Base-by-base conservation (phyloP, 2,797 vertebrate species). In the Hypotaenidia okinawae region DNA sequence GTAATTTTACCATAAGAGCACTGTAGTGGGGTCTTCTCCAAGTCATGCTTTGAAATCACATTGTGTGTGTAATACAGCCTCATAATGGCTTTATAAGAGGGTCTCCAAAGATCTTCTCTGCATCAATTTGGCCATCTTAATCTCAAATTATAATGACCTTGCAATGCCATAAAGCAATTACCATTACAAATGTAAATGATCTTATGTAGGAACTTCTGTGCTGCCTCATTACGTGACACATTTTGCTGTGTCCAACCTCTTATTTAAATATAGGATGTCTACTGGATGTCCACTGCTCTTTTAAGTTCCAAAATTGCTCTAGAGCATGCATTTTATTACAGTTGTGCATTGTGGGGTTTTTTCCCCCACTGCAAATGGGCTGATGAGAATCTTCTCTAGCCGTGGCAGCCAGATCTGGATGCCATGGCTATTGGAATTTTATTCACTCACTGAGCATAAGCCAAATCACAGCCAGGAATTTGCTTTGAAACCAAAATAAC, bases 161-260 rank as follows among this genome's bases (percentile, higher is more conserved):
- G 93, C 97, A 96, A 97, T 96, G 94, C 97, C 96, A 96, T 97
- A 97, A 97, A 97, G 93, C 94, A 97, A 97, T 97, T 96, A 95
- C 83, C 93, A 94, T 94, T 95, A 95, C 93, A 97, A 97, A 97
- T 95, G 97, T 96, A 96, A 97, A 97, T 96, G 86, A 89, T 96
- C 95, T 96, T 97, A 87, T 92, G 87, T 84, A 96, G 95, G 86
- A 97, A 96, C 96, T 96, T 97, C 94, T 96, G 96, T 76, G 74
- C 94, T 97, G 97, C 93, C 96, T 97, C 97, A 98, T 98, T 97
- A 98, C 88, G 94, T 96, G 91, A 90, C 55, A 89, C 72, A 90
- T 92, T 96, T 95, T 95, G 82, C 79, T 90, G 43, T 82, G 69
- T 89, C 75, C 85, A 84, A 35, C 49, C 77, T 76, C 79, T 85